phyloP scores from a whole-genome alignment of 1,140 invertebrate genomes.

The Neodiprion lecontei region DNA sequence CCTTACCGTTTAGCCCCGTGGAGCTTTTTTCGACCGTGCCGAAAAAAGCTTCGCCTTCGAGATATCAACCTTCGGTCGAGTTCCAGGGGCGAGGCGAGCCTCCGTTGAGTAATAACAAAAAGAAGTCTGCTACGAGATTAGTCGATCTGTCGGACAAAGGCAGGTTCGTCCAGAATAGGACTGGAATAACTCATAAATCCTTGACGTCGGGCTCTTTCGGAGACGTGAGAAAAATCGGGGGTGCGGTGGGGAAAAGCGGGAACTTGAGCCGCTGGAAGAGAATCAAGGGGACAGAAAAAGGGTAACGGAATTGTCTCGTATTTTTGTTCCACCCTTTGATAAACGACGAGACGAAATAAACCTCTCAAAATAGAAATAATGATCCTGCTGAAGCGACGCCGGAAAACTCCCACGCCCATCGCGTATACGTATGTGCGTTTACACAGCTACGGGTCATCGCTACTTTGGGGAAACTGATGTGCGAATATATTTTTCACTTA shows the following conservation, averaged over 20 bases:
- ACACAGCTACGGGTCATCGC: too few species aligned
- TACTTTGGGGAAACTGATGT: too few species aligned
- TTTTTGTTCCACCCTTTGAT: not conserved
- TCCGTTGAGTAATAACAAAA: not conserved
- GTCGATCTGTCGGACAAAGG: constrained; percentile 4
- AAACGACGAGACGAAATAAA: not conserved
- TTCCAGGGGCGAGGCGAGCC: not conserved
- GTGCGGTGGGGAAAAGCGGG: not conserved
- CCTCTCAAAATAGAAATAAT: not conserved
- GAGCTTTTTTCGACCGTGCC: not conserved
- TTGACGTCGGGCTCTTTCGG: not conserved
- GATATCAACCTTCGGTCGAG: not conserved
- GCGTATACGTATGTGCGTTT: too few species aligned
- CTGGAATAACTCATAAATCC: constrained; percentile 5
- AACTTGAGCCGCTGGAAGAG: not conserved
- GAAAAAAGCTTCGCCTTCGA: not conserved
- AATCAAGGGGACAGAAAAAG: not conserved
- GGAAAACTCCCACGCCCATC: too few species aligned
- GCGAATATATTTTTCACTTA: too few species aligned
- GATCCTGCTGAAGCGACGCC: not conserved
- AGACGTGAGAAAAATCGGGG: not conserved
- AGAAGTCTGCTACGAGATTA: not conserved
- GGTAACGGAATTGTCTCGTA: not conserved
- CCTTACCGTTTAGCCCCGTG: not conserved
- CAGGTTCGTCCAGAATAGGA: not conserved